Percentiles rank a stretch among this genome's conserved stretches.
Conservation (phyloP, 2,888 invertebrate genomes). For the Pogonocherus hispidulus region DNA sequence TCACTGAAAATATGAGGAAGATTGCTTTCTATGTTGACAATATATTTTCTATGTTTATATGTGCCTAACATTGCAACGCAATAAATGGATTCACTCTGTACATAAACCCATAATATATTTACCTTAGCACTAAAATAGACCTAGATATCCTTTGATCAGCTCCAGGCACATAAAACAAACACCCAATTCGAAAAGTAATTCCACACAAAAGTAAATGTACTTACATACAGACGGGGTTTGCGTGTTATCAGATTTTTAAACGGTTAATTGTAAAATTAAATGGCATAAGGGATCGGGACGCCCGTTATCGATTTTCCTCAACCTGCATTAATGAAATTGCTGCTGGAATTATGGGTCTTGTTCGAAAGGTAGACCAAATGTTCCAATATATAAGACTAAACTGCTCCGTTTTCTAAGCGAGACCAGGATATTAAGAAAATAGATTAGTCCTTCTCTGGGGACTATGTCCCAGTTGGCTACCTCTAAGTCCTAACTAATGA, state of each 20-base stretch:
- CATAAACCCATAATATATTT: too few relatives aligned
- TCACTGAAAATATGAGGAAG: too few relatives aligned
- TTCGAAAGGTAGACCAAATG: background rate
- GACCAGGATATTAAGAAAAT: too few relatives aligned
- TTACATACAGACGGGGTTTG: background rate
- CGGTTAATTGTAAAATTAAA: slow-evolving; percentile 23
- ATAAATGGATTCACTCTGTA: too few relatives aligned
- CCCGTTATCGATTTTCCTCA: slow-evolving; percentile 5
- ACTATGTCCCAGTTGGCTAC: too few relatives aligned
- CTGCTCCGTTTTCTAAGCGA: too few relatives aligned
- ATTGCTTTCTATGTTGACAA: too few relatives aligned
- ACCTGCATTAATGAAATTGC: background rate
- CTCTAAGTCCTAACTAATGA: too few relatives aligned
- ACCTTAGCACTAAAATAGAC: background rate
- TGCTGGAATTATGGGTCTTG: background rate
- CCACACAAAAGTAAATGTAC: slow-evolving; percentile 2
- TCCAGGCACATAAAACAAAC: background rate
- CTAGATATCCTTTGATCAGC: background rate
- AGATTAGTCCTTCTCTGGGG: too few relatives aligned
- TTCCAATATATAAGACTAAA: too few relatives aligned
- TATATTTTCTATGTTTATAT: too few relatives aligned
- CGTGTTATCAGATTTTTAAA: slow-evolving; percentile 10
- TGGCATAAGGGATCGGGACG: slow-evolving; percentile 11
- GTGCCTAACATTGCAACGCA: too few relatives aligned
- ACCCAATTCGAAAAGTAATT: slow-evolving; percentile 4